These are phyloP conservation scores for Alexandromys fortis DNA, from an alignment of 2,113 vertebrate genomes.

Conservation along the genomic window DNA sequence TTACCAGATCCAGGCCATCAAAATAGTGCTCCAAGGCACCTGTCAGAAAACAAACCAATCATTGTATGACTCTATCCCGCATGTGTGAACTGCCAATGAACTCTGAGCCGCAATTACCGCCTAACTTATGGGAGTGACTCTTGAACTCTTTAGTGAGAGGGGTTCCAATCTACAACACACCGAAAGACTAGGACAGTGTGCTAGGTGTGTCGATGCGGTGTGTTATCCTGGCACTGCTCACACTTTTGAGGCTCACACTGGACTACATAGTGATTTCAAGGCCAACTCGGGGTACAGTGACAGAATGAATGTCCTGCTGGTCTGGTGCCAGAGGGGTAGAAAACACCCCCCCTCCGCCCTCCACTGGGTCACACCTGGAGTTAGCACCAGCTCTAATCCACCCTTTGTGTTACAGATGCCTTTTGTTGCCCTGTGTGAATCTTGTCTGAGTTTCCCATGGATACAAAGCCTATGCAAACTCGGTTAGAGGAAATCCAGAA, in stretches of 20 bases:
- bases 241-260: neutral
- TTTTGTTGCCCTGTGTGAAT: no score
- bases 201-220: neutral
- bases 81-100: neutral
- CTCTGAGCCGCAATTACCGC: neutral
- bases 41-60: conserved; percentile 75
- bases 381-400: no score
- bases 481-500: no score
- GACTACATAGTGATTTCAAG: neutral
- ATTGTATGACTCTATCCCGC: neutral
- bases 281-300: neutral
- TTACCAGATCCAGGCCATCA: conserved; percentile 90
- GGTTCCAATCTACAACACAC: conserved; percentile 39
- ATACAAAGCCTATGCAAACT: no score
- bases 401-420: no score
- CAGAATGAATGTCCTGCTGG: no score
- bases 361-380: no score
- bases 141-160: neutral
- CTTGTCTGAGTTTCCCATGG: no score
- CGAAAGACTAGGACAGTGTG: neutral
- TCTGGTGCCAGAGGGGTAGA: no score
- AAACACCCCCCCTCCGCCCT: no score
- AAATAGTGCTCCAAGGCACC: conserved; percentile 91
- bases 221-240: neutral
- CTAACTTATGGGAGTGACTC: neutral